Percentiles rank a stretch among this genome's conserved stretches.
Evolutionary conservation across 2,113 vertebrate genomes (phyloP).

Genomic region (Anhinga anhinga): DNA sequence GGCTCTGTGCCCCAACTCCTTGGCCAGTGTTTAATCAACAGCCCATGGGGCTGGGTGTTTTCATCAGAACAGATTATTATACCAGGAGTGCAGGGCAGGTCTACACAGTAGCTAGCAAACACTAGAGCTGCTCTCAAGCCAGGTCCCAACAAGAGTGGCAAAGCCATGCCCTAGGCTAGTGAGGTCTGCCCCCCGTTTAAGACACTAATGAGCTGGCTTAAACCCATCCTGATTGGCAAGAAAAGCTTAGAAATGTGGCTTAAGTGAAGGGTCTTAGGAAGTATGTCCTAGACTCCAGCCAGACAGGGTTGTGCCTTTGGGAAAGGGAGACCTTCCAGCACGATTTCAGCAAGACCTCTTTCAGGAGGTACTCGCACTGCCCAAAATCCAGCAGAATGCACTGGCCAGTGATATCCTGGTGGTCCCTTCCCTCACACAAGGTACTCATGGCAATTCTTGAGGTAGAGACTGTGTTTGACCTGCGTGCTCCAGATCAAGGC

Average conservation of each 20-base stretch:
- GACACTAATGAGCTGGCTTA: neutral
- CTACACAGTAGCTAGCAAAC: neutral
- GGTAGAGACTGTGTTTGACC: neutral
- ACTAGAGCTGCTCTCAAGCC: neutral
- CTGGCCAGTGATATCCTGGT: neutral
- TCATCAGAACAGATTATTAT: neutral
- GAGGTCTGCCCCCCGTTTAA: neutral
- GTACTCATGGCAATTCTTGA: neutral
- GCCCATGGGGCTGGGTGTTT: neutral
- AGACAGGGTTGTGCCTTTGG: neutral
- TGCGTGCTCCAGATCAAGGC: neutral
- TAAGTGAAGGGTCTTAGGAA: neutral
- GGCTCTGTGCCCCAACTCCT: neutral
- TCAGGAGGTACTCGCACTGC: neutral
- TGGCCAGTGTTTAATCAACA: neutral
- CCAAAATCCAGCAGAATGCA: neutral
- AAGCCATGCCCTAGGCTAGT: neutral
- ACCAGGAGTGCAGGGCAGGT: neutral
- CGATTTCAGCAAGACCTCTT: neutral
- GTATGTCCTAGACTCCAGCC: neutral
- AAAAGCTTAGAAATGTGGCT: neutral
- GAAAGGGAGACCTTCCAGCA: neutral
- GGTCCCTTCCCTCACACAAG: neutral
- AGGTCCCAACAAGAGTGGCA: neutral
- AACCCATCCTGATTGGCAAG: neutral